These are phyloP conservation scores for Lydus trimaculatus DNA, from an alignment of 2,888 invertebrate species.

Conservation along the genomic window DNA sequence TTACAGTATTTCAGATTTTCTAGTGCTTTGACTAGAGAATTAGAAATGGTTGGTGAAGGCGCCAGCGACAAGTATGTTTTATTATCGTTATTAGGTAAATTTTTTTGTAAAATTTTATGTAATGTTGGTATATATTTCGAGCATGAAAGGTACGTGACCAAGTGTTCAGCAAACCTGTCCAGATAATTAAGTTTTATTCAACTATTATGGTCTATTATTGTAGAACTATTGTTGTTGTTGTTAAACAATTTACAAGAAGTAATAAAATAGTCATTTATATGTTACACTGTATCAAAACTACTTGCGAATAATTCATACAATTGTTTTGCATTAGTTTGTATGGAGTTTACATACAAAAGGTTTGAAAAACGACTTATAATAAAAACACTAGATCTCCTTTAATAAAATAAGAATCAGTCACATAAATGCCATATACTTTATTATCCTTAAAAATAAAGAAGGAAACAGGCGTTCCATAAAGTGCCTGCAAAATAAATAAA, in stretches of 20 bases:
- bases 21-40: too few relatives aligned
- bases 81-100: too few relatives aligned
- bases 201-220: slow-evolving; percentile 27
- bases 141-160: slow-evolving; percentile 23
- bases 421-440: slow-evolving; percentile 54
- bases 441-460: slow-evolving; percentile 52
- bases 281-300: slow-evolving; percentile 29
- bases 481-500: slow-evolving; percentile 51
- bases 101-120: background rate
- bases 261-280: slow-evolving; percentile 29
- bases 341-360: slow-evolving; percentile 38
- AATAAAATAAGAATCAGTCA: slow-evolving; percentile 55
- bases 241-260: slow-evolving; percentile 31
- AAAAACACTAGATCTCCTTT: slow-evolving; percentile 50
- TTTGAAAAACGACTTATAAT: slow-evolving; percentile 34
- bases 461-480: slow-evolving; percentile 51
- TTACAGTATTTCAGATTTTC: too few relatives aligned
- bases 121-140: background rate
- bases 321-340: slow-evolving; percentile 35
- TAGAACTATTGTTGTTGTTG: slow-evolving; percentile 27
- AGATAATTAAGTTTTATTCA: slow-evolving; percentile 31
- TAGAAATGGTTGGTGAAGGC: too few relatives aligned
- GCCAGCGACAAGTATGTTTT: too few relatives aligned
- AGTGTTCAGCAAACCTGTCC: slow-evolving; percentile 24
- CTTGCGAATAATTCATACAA: slow-evolving; percentile 33